phyloP scores from a whole-genome alignment of 2,113 vertebrate genomes.

The Gnathonemus echidnorhynchus region DNA sequence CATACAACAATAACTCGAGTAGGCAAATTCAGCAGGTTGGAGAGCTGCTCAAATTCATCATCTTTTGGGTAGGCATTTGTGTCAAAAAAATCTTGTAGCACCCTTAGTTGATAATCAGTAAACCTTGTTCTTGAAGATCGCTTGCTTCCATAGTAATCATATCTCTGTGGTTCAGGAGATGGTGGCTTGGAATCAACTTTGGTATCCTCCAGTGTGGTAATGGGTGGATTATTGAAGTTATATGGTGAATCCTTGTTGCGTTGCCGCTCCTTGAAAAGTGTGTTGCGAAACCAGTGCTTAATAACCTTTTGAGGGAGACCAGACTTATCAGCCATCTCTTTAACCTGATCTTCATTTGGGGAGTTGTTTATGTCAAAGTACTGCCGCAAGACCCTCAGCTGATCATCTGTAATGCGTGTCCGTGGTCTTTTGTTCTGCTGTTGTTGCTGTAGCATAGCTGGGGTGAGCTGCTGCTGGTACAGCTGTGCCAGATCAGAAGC shows the following conservation, averaged over 20 bases:
- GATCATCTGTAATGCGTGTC: conserved; percentile 90
- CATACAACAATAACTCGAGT: conserved; percentile 94
- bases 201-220: conserved; percentile 82
- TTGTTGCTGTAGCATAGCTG: conserved; percentile 76
- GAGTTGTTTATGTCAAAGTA: conserved; percentile 98
- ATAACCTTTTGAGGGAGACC: conserved; percentile 93
- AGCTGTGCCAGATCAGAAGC: conserved; percentile 81
- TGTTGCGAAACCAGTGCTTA: conserved; percentile 98
- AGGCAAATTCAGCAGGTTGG: conserved; percentile 80
- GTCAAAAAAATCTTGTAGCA: conserved; percentile 91
- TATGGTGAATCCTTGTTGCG: conserved; percentile 97
- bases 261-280: conserved; percentile 94
- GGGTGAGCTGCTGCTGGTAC: conserved; percentile 86
- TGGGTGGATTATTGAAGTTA: conserved; percentile 95
- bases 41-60: conserved; percentile 93
- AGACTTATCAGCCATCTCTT: conserved; percentile 87
- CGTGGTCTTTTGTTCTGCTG: conserved; percentile 86
- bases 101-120: conserved; percentile 87
- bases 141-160: conserved; percentile 80
- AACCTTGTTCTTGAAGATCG: conserved; percentile 90
- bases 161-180: conserved; percentile 74
- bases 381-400: conserved; percentile 79
- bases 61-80: conserved; percentile 96
- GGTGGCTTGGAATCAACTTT: conserved; percentile 76
- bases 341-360: conserved; percentile 91